These are phyloP conservation scores for Dipodomys spectabilis DNA, from an alignment of 2,113 vertebrate genomes.

Conservation along the genomic window DNA sequence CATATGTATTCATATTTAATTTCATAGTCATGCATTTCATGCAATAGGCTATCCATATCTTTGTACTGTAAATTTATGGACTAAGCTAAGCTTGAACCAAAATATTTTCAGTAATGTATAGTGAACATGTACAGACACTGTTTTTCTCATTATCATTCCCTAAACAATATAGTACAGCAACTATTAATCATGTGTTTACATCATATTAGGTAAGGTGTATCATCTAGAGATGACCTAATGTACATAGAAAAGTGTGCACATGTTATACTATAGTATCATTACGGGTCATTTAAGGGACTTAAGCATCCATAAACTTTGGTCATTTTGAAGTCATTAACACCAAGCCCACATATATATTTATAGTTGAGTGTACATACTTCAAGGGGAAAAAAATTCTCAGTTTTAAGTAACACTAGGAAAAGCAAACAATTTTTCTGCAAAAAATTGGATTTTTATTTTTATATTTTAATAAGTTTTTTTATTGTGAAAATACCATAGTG, in stretches of 20 bases:
- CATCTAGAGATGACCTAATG: not conserved
- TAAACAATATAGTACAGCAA: not conserved
- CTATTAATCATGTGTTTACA: not conserved
- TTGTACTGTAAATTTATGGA: not conserved
- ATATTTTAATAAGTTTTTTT: no score
- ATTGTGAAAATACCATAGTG: no score
- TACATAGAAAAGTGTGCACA: not conserved
- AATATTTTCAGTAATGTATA: not conserved
- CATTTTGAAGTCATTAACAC: not conserved
- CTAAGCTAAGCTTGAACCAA: not conserved
- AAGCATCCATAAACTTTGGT: not conserved
- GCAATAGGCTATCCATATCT: not conserved
- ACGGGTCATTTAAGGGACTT: not conserved
- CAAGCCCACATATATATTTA: not conserved
- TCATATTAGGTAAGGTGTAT: no score
- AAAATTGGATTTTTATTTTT: not conserved
- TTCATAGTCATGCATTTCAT: not conserved
- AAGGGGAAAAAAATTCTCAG: not conserved
- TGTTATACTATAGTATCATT: not conserved
- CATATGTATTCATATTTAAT: not conserved
- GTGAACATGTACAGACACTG: not conserved
- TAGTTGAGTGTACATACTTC: not conserved
- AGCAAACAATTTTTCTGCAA: not conserved
- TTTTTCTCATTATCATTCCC: not conserved
- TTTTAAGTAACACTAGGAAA: slow-evolving; percentile 9